Conservation (phyloP, 2,797 vertebrate genomes). For the Molothrus aeneus region DNA sequence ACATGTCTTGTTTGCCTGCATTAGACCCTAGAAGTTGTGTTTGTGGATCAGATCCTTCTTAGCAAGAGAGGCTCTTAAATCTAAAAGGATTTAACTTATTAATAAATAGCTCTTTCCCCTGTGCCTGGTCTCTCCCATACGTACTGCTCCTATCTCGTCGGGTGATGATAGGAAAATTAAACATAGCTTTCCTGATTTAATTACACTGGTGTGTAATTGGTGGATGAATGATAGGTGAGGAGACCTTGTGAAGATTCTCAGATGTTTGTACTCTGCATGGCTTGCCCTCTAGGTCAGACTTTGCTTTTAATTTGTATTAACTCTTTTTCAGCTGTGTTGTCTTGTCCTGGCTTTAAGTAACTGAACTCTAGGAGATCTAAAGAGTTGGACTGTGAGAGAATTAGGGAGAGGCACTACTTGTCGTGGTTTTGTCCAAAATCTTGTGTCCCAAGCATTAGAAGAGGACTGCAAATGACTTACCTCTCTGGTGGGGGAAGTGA, state of each 20-base stretch:
- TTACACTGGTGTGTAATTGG: constrained; percentile 43
- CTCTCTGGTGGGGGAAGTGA: neutral
- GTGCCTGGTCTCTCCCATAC: constrained; percentile 31
- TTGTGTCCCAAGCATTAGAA: neutral
- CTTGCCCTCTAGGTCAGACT: constrained; percentile 16
- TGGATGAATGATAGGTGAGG: constrained; percentile 14
- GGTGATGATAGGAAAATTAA: constrained; percentile 64
- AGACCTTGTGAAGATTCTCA: constrained; percentile 29
- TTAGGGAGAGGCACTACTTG: neutral
- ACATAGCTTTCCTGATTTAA: constrained; percentile 55
- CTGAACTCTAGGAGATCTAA: neutral
- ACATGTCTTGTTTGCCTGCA: neutral
- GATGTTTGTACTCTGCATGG: neutral
- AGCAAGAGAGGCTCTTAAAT: neutral
- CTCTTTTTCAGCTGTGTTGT: neutral
- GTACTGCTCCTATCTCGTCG: constrained; percentile 38
- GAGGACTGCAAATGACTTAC: neutral
- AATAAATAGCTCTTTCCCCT: constrained; percentile 55
- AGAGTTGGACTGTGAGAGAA: neutral
- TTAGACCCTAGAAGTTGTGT: neutral
- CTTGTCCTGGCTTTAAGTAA: neutral
- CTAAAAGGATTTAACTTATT: constrained; percentile 48
- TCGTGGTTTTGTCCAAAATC: neutral
- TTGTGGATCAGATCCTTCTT: neutral
- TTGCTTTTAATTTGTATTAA: constrained; percentile 29